Percentiles rank a stretch among this genome's conserved stretches.
phyloP scores from a whole-genome alignment of 2,888 invertebrate species.

The Embidobia sp. region DNA sequence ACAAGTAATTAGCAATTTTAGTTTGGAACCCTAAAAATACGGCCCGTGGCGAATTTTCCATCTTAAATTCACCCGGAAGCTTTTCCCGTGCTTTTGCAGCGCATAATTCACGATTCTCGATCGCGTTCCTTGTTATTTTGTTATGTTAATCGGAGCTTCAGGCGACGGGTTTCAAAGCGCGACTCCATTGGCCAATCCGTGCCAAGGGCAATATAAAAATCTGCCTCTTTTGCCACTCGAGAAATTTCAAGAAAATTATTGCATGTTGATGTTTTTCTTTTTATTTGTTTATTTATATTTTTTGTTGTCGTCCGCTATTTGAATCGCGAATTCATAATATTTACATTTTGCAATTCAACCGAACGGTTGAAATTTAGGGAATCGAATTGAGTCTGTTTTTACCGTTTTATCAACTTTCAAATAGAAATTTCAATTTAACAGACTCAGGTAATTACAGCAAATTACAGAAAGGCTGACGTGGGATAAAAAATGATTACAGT shows the following conservation, averaged over 20 bases:
- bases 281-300: no score
- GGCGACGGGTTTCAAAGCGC: conserved; percentile 32
- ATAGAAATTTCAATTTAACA: neutral
- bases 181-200: conserved; percentile 39
- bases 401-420: no score
- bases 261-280: no score
- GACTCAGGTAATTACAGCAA: neutral
- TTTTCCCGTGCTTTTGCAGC: neutral
- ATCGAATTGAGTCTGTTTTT: no score
- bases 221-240: conserved; percentile 27
- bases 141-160: conserved; percentile 36
- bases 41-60: no score
- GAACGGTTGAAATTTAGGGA: no score
- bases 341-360: no score
- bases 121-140: conserved; percentile 30
- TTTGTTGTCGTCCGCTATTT: conserved; percentile 11
- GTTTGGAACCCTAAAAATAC: no score
- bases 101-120: conserved; percentile 1
- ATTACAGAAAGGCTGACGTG: conserved; percentile 7
- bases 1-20: no score
- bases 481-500: conserved; percentile 25
- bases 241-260: conserved; percentile 23
- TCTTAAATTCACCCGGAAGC: conserved; percentile 27
- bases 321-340: conserved; percentile 9
- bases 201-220: conserved; percentile 50